Conservation (phyloP, 1,140 invertebrate genomes). For the Monomorium pharaonis region DNA sequence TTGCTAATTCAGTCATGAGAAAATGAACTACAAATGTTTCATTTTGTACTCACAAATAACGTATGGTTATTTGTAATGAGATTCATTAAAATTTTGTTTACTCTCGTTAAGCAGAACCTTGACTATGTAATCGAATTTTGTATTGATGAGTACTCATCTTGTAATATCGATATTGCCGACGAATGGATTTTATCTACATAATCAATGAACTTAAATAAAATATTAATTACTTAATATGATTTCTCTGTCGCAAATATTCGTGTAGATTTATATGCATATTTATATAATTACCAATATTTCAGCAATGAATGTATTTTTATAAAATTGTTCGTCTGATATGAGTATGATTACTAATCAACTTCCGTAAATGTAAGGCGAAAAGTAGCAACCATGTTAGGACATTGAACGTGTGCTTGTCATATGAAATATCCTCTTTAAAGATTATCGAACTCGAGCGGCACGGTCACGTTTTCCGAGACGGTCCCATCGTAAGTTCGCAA, state of each 20-base stretch:
- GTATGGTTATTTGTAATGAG: neutral
- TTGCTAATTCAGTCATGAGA: neutral
- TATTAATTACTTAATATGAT: neutral
- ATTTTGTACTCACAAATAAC: neutral
- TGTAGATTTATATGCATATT: neutral
- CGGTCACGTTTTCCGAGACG: conserved; percentile 29
- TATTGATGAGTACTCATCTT: conserved; percentile 9
- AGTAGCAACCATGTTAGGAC: neutral
- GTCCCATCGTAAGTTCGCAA: conserved; percentile 35
- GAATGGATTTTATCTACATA: neutral
- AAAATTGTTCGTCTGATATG: neutral
- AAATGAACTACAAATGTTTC: neutral
- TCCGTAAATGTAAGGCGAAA: neutral
- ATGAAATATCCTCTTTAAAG: neutral
- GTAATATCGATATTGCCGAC: neutral
- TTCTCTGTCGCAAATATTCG: neutral
- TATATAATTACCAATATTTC: neutral
- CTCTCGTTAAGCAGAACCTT: neutral
- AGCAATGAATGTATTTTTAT: neutral
- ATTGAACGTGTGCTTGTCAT: conserved; percentile 13
- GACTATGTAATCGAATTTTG: conserved; percentile 14
- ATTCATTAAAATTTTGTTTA: conserved; percentile 24
- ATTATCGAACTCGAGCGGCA: neutral
- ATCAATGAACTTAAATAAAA: conserved; percentile 12
- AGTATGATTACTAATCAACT: too few species aligned